A percentile compares a stretch with the other conserved stretches of the same genome.
Evolutionary conservation across 35 echinoderm and acorn worm species (phyloP).

Genomic region (Nesometra sesokonis): DNA sequence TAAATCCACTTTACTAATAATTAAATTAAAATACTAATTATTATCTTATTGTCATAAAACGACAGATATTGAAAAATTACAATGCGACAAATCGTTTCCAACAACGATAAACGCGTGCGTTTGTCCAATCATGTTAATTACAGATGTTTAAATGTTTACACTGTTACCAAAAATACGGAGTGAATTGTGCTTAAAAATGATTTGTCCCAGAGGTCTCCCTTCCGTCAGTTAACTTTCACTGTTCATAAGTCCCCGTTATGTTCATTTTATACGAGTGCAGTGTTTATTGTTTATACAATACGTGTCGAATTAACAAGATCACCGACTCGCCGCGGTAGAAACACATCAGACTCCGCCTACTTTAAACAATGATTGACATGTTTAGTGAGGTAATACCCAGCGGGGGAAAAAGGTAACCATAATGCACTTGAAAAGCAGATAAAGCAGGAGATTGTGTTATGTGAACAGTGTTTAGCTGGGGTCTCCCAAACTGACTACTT

Average conservation of each 20-base stretch:
- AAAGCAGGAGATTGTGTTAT: neutral
- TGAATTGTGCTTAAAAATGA: neutral
- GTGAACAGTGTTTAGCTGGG: neutral
- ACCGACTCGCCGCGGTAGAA: neutral
- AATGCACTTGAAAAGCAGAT: neutral
- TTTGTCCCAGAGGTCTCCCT: neutral
- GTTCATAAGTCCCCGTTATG: neutral
- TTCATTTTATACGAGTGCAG: neutral
- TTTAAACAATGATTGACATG: neutral
- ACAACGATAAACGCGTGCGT: neutral
- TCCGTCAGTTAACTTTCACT: neutral
- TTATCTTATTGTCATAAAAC: neutral
- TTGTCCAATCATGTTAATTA: neutral
- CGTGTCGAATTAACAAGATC: neutral
- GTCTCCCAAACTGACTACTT: neutral
- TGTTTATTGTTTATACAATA: conserved; percentile 1
- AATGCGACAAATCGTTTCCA: neutral
- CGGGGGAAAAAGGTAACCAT: neutral
- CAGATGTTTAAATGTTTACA: neutral
- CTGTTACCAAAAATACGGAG: neutral
- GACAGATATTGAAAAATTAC: neutral
- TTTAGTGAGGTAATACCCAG: neutral
- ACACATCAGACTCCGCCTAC: neutral
- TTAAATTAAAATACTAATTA: neutral
- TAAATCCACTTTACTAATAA: neutral